Evolutionary conservation across 2,113 vertebrate species (phyloP).

Genomic region (Elgaria multicarinata): DNA sequence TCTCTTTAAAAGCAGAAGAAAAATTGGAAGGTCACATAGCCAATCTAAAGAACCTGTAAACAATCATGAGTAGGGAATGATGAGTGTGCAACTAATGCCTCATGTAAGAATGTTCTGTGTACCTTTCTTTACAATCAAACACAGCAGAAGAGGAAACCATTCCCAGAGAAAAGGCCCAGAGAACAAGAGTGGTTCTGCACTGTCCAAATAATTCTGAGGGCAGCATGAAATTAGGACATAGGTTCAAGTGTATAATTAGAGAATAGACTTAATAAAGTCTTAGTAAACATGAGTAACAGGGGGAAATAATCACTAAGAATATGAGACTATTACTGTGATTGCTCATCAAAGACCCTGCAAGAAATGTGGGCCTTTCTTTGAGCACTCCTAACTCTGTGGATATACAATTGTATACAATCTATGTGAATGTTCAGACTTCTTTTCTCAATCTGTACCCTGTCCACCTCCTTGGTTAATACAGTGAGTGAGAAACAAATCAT

Average conservation of each 20-base stretch:
- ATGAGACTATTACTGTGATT: not conserved
- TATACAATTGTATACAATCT: not conserved
- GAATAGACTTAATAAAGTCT: not conserved
- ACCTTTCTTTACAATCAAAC: too few relatives aligned
- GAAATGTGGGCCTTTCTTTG: not conserved
- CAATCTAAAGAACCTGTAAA: too few relatives aligned
- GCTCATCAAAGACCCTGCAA: not conserved
- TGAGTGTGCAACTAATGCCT: too few relatives aligned
- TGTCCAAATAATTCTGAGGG: too few relatives aligned
- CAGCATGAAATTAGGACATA: not conserved
- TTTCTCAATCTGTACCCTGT: not conserved
- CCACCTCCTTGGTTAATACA: not conserved
- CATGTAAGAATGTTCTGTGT: too few relatives aligned
- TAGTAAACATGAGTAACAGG: not conserved
- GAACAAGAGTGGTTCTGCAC: too few relatives aligned
- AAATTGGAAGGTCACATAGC: too few relatives aligned
- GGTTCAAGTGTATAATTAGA: too few relatives aligned
- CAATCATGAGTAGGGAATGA: too few relatives aligned
- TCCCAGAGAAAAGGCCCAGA: too few relatives aligned
- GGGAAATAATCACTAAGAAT: not conserved
- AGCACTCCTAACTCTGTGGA: accelerated
- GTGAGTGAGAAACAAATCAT: not conserved
- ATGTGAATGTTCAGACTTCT: accelerated
- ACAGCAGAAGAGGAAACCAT: too few relatives aligned
- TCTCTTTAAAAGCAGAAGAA: too few relatives aligned